Conservation (phyloP, 2,888 invertebrate species). For the Cantharis flavilabris region DNA sequence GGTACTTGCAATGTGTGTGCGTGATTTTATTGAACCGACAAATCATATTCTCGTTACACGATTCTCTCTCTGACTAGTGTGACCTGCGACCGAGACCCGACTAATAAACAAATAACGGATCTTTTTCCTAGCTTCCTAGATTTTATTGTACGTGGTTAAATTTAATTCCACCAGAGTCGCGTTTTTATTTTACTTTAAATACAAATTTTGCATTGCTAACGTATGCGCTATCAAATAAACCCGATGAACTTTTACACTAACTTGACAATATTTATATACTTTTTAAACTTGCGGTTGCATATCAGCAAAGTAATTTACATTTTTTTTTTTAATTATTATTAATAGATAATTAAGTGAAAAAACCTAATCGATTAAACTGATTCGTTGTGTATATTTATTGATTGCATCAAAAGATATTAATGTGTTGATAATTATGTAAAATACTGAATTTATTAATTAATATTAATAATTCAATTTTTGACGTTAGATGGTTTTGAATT, state of each 20-base stretch:
- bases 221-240: neutral
- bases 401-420: too few relatives aligned
- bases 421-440: neutral
- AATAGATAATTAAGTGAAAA: too few relatives aligned
- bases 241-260: neutral
- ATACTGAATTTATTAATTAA: neutral
- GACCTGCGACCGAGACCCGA: constrained; percentile 31
- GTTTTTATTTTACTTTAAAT: neutral
- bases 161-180: constrained; percentile 22
- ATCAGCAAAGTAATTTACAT: too few relatives aligned
- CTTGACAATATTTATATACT: neutral
- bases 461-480: too few relatives aligned
- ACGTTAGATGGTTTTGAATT: neutral
- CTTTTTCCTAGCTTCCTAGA: constrained; percentile 30
- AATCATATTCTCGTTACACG: constrained; percentile 30
- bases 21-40: constrained; percentile 28
- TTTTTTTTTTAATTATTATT: too few relatives aligned
- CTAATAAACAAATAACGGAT: constrained; percentile 33
- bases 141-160: constrained; percentile 11
- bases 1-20: constrained; percentile 4
- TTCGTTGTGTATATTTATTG: too few relatives aligned
- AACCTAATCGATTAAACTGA: too few relatives aligned
- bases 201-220: neutral
- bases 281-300: neutral
- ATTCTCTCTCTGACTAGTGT: constrained; percentile 25